These are phyloP conservation scores for Calameuta idolon DNA, from an alignment of 2,888 invertebrate species.

Conservation along the genomic window DNA sequence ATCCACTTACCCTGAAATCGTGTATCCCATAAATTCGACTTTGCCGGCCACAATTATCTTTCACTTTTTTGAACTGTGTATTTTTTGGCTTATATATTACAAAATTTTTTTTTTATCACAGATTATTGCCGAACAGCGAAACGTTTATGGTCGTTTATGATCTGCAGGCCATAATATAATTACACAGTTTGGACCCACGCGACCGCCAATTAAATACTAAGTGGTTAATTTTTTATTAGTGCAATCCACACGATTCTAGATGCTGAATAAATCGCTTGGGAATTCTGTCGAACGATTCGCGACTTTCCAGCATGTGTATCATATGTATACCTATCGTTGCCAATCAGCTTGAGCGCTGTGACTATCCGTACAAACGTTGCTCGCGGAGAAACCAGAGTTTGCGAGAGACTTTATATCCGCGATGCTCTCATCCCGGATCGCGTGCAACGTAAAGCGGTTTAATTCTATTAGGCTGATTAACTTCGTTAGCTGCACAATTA, in stretches of 20 bases:
- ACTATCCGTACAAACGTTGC: neutral
- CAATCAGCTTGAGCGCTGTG: neutral
- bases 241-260: neutral
- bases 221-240: neutral
- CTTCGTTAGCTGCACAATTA: conserved; percentile 2
- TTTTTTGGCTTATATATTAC: too few relatives aligned
- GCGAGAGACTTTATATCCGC: neutral
- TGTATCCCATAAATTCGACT: too few relatives aligned
- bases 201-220: too few relatives aligned
- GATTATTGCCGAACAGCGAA: too few relatives aligned
- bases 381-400: neutral
- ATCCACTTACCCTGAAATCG: too few relatives aligned
- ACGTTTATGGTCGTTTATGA: too few relatives aligned
- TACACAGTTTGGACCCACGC: too few relatives aligned
- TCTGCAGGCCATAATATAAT: too few relatives aligned
- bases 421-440: neutral
- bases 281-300: neutral
- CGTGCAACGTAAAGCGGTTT: neutral
- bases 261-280: neutral
- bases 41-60: too few relatives aligned
- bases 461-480: conserved; percentile 2
- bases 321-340: neutral
- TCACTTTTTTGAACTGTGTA: too few relatives aligned
- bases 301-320: neutral
- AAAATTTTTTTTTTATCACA: too few relatives aligned